phyloP scores from a whole-genome alignment of 2,113 vertebrate species.

The Tichodroma muraria region DNA sequence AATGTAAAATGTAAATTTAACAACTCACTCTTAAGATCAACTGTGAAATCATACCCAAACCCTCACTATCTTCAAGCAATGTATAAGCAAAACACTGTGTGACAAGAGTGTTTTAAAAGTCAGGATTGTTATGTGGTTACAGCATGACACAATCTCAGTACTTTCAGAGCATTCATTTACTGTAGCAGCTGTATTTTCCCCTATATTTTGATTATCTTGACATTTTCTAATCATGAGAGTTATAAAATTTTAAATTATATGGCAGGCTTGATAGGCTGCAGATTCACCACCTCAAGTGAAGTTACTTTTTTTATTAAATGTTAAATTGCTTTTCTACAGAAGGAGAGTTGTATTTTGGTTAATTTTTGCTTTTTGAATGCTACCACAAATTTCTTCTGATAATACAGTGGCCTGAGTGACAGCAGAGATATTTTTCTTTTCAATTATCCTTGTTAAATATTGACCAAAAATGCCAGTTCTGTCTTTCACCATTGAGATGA shows the following conservation, averaged over 20 bases:
- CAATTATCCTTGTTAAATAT: constrained; percentile 35
- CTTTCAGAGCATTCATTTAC: constrained; percentile 3
- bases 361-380: not conserved
- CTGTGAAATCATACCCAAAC: not conserved
- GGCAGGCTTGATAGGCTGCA: constrained; percentile 25
- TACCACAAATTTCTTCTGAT: not conserved
- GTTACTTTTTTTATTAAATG: constrained; percentile 29
- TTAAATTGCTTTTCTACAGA: constrained; percentile 25
- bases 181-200: constrained; percentile 39
- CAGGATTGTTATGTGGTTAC: not conserved
- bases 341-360: not conserved
- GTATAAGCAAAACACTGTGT: not conserved
- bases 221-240: constrained; percentile 51
- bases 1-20: not conserved
- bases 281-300: not conserved
- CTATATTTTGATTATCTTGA: constrained; percentile 55
- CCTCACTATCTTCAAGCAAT: not conserved
- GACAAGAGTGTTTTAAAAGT: not conserved
- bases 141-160: not conserved
- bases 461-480: constrained; percentile 26
- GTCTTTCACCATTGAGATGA: constrained; percentile 25
- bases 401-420: constrained; percentile 6
- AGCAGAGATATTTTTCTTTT: not conserved
- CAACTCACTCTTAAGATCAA: not conserved
- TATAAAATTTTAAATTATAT: constrained; percentile 40